Base-by-base conservation (phyloP, 37 sponge, comb jelly and placozoan species). In the Agelas oroides region DNA sequence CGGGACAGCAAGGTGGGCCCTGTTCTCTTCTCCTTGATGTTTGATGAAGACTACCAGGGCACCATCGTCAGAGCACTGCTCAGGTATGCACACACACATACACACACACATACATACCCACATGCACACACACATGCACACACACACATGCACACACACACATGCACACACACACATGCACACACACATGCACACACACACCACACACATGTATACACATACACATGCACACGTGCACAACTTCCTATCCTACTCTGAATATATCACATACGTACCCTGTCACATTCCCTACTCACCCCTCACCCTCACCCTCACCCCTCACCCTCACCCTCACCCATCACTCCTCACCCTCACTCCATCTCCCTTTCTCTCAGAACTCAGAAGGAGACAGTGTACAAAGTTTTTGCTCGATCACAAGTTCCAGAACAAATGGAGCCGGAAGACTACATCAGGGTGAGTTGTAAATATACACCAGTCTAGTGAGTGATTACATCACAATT, bases 41-140 rank as follows among this genome's bases (percentile, higher is more conserved):
- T 73, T n/a, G 92, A 92, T 59, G 64, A 82, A 36, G 82, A 88
- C 81, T 75, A 76, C 53, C 77, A 64, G 69, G 68, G 83, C 28
- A 41, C 72, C 57, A 25, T 27, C 6, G 60, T 68, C 66, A 58
- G 83, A 60, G 52, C 69, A 13, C 34, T 88, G 18, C 71, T 82
- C 53, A 84, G 84, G 84, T 74, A 60, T 1, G 68, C 21, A 53
- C 30, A 58, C 57, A 46, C 46, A 46, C 46, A 46, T 8, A 46
- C 46, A 46, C 8, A 8, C 46, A 46, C 46, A n/a, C 2, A 69
- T 30, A 35, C 24, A 62, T 3, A 73, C 53, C 2, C 55, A 24
- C 62, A 27, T 18, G 18, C 58, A 61, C 62, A 46, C 46, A 46
- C 46, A 46, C 46, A 3, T 46, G 6, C 46, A 3, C 3, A 3